Evolutionary conservation across 2,797 vertebrate species (phyloP), one percentile per base, ranked within the genome.

Genomic region (Trachops cirrhosus): DNA sequence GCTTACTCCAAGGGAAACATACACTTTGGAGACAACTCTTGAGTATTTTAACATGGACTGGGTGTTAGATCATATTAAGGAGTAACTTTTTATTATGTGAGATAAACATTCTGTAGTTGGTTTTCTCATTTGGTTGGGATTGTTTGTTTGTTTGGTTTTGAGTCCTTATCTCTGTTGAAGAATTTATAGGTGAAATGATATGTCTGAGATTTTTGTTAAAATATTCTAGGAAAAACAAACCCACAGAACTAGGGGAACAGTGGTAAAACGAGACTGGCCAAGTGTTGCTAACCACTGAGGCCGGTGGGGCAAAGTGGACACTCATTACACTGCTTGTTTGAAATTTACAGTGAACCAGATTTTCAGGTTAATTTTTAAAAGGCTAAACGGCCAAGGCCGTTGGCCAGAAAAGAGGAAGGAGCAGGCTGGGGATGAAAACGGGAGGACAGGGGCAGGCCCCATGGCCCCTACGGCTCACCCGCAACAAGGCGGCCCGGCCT

Each of bases 341-440:
- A 24, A 1, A 52, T 32, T 41, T 41, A 48, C 73, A 4, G 11
- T 2, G n/a, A 84, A 19, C 3, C 34, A 41, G 48, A 8, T 16
- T 39, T 41, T 59, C 24, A 59, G 21, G 9, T 48, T 68, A 4
- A 62, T 22, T 41, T 46, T 57, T 3, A 34, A 19, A 78, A 50
- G 7, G 29, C 54, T 50, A 9, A 21, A 73, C 59, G 7, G 57
- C 22, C 85, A 73, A 52, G 34, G 32, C 9, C 3, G 0, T 1
- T 11, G 3, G 18, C 11, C 10, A 32, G 44, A 10, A 4, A 26
- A 59, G 19, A 21, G 8, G 39, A 0, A 9, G 48, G 26, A 1
- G 37, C 29, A 29, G 44, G 9, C 50, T 50, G 3, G 4, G 34
- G 22, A 3, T 0, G 0, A 12, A 2, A 3, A 0, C 0, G 37